Conservation (phyloP, 2,113 vertebrate genomes). For the Pseudolaguvia tuberculata region DNA sequence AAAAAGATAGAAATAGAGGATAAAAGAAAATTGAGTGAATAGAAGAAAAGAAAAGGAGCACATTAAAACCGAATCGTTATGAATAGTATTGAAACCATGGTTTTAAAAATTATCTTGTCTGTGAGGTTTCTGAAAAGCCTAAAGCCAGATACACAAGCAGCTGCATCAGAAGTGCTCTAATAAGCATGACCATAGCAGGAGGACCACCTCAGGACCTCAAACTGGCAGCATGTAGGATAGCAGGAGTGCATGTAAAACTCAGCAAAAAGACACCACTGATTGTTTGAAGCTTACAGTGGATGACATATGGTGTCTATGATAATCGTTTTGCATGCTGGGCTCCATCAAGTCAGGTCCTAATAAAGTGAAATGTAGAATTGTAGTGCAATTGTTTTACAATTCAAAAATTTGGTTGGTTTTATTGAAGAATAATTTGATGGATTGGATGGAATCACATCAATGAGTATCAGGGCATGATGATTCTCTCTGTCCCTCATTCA, state of each 20-base stretch:
- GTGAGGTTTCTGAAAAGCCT: background rate
- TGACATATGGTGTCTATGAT: conserved; percentile 11
- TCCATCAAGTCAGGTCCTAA: background rate
- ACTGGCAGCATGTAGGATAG: background rate
- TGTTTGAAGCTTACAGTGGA: background rate
- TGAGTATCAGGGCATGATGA: too few species aligned
- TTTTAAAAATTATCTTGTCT: background rate
- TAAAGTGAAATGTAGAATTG: too few species aligned
- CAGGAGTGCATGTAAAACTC: conserved; percentile 8
- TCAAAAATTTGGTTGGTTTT: too few species aligned
- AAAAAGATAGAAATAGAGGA: too few species aligned
- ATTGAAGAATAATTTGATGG: too few species aligned
- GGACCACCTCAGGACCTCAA: background rate
- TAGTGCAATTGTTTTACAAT: too few species aligned
- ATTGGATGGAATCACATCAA: too few species aligned
- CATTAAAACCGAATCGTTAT: background rate
- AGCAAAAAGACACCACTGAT: conserved; percentile 10
- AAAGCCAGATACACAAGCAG: background rate
- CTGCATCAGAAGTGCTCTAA: background rate
- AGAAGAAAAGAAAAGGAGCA: too few species aligned
- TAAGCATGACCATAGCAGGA: conserved; percentile 8
- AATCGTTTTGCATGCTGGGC: conserved; percentile 13
- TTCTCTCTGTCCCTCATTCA: too few species aligned
- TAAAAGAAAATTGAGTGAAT: too few species aligned
- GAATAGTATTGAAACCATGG: background rate